Percentiles rank a stretch among this genome's conserved stretches.
phyloP scores from a whole-genome alignment of 2,888 invertebrate species.

The Phragmatobia fuliginosa region DNA sequence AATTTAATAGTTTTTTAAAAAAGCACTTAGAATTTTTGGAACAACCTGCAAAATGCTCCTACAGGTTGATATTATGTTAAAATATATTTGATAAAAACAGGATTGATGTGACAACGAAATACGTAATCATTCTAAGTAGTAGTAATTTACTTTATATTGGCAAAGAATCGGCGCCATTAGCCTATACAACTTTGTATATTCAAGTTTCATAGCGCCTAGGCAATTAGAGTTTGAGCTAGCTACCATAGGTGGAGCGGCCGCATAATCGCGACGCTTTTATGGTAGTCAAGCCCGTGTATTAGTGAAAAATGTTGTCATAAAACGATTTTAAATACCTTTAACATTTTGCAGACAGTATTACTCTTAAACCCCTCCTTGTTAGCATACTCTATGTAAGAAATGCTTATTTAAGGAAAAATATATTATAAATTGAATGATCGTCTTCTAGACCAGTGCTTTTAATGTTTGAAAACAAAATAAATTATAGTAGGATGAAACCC shows the following conservation, averaged over 20 bases:
- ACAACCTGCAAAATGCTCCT: not conserved
- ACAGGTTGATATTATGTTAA: not conserved
- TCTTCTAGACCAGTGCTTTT: too few species aligned
- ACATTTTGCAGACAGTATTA: conserved; percentile 60
- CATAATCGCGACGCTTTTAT: conserved; percentile 78
- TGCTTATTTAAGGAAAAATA: conserved; percentile 39
- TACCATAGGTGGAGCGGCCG: conserved; percentile 78
- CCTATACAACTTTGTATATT: conserved; percentile 68
- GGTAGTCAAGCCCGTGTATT: conserved; percentile 73
- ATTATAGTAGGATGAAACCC: too few species aligned
- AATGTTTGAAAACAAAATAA: too few species aligned
- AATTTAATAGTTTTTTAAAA: not conserved
- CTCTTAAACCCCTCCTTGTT: conserved; percentile 51
- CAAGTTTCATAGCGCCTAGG: conserved; percentile 71
- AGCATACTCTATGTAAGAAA: conserved; percentile 41
- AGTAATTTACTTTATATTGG: conserved; percentile 47
- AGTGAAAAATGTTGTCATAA: conserved; percentile 83
- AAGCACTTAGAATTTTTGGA: not conserved
- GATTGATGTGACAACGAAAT: not conserved
- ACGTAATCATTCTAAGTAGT: conserved; percentile 11
- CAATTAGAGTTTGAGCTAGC: conserved; percentile 77
- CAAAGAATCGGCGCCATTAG: conserved; percentile 38
- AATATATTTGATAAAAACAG: not conserved
- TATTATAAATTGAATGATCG: conserved; percentile 42
- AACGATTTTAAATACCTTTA: conserved; percentile 75